phyloP scores from a whole-genome alignment of 1,140 invertebrate genomes.

The Tetragonula clypearis region DNA sequence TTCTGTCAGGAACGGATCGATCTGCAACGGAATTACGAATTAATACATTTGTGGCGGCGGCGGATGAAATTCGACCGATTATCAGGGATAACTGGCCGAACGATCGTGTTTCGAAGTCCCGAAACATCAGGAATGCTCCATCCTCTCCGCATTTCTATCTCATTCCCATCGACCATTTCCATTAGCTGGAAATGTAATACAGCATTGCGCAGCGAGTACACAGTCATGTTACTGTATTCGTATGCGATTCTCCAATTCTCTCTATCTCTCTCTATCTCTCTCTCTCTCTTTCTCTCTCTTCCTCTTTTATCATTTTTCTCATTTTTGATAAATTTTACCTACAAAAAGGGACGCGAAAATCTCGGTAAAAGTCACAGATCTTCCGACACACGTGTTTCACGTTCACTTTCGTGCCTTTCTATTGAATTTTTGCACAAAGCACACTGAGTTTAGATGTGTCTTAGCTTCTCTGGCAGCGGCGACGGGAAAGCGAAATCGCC shows the following conservation, averaged over 20 bases:
- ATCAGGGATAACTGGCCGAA: slow-evolving; percentile 64
- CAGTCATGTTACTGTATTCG: not conserved
- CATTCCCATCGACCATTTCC: slow-evolving; percentile 65
- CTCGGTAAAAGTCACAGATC: not conserved
- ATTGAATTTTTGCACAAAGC: slow-evolving; percentile 9
- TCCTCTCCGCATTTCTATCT: slow-evolving; percentile 56
- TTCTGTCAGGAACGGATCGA: slow-evolving; percentile 50
- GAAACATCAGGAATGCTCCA: slow-evolving; percentile 68
- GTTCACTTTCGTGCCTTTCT: not conserved
- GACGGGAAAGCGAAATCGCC: slow-evolving; percentile 27
- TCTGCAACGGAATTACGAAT: slow-evolving; percentile 60
- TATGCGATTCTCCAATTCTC: slow-evolving; percentile 9
- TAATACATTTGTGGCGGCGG: slow-evolving; percentile 64
- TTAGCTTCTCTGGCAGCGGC: slow-evolving; percentile 7
- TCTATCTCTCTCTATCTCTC: not conserved
- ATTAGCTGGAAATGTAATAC: slow-evolving; percentile 69
- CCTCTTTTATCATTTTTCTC: no score
- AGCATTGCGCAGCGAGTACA: slow-evolving; percentile 46
- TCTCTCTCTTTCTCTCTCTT: not conserved
- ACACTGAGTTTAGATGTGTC: slow-evolving; percentile 25
- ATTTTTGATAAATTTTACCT: not conserved
- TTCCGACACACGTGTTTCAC: not conserved
- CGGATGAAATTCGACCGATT: slow-evolving; percentile 67
- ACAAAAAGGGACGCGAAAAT: not conserved
- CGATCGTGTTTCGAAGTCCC: slow-evolving; percentile 67